These are phyloP conservation scores for Acromyrmex charruanus DNA, from an alignment of 1,140 invertebrate species.

Conservation along the genomic window DNA sequence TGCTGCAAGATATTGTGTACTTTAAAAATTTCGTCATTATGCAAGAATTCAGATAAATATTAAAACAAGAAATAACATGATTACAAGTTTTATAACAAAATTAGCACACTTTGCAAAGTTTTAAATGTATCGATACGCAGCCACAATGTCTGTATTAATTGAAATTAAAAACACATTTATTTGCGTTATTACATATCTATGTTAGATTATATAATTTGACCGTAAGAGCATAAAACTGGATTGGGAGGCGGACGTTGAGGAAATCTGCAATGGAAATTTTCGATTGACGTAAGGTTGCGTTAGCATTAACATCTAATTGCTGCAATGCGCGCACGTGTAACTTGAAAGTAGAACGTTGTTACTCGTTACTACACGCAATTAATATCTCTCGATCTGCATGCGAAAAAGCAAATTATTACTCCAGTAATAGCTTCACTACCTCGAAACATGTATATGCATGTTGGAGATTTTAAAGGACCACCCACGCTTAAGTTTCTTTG, in stretches of 20 bases:
- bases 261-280: conserved; percentile 42
- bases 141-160: background rate
- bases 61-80: background rate
- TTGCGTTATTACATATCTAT: background rate
- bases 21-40: background rate
- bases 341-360: conserved; percentile 61
- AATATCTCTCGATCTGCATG: conserved; percentile 63
- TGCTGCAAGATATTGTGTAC: background rate
- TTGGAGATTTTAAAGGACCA: conserved; percentile 23
- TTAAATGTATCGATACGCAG: too few relatives aligned
- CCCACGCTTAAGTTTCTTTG: background rate
- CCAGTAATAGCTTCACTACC: conserved; percentile 31
- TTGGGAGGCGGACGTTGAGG: background rate
- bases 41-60: conserved; percentile 5
- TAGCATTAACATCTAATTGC: conserved; percentile 59
- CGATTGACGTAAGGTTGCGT: conserved; percentile 47
- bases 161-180: background rate
- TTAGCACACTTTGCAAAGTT: too few relatives aligned
- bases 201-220: conserved; percentile 4
- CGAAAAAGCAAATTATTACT: conserved; percentile 54
- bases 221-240: background rate
- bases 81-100: background rate
- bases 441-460: conserved; percentile 12
- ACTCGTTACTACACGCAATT: conserved; percentile 56
- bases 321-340: conserved; percentile 56